phyloP scores from a whole-genome alignment of 2,888 invertebrate species.

The Bembecia ichneumoniformis region DNA sequence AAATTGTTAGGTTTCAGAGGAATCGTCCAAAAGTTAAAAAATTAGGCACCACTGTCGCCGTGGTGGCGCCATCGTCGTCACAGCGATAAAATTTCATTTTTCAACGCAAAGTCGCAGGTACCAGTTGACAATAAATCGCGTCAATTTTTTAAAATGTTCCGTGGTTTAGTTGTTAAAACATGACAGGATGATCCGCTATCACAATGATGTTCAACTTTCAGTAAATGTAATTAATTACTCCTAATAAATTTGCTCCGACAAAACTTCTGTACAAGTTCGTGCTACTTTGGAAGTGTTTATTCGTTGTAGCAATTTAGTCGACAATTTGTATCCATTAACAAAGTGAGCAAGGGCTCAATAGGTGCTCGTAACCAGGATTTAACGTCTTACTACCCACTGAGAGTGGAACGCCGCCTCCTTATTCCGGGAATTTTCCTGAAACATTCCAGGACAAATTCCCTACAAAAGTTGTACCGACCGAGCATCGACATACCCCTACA shows the following conservation, averaged over 20 bases:
- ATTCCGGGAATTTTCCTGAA: conserved; percentile 47
- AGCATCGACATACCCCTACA: not conserved
- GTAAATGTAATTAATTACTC: not conserved
- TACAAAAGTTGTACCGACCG: conserved; percentile 39
- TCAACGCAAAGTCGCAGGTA: too few relatives aligned
- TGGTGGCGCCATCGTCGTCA: too few relatives aligned
- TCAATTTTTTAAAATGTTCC: too few relatives aligned
- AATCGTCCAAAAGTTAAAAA: too few relatives aligned
- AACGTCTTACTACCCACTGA: conserved; percentile 54
- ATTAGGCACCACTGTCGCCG: too few relatives aligned
- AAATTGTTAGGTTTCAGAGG: too few relatives aligned
- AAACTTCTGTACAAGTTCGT: not conserved
- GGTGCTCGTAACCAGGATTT: conserved; percentile 53
- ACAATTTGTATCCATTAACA: conserved; percentile 54
- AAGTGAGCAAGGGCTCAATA: conserved; percentile 47
- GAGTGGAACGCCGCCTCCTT: conserved; percentile 33
- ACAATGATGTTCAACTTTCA: not conserved
- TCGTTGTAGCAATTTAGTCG: conserved; percentile 35
- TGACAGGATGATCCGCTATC: too few relatives aligned
- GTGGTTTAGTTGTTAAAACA: too few relatives aligned
- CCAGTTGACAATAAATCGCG: too few relatives aligned
- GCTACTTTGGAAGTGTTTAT: conserved; percentile 22
- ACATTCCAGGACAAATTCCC: conserved; percentile 61
- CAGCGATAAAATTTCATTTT: too few relatives aligned
- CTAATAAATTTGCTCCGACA: not conserved